Conservation (phyloP, 2,113 vertebrate genomes). For the Trogon surrucura region DNA sequence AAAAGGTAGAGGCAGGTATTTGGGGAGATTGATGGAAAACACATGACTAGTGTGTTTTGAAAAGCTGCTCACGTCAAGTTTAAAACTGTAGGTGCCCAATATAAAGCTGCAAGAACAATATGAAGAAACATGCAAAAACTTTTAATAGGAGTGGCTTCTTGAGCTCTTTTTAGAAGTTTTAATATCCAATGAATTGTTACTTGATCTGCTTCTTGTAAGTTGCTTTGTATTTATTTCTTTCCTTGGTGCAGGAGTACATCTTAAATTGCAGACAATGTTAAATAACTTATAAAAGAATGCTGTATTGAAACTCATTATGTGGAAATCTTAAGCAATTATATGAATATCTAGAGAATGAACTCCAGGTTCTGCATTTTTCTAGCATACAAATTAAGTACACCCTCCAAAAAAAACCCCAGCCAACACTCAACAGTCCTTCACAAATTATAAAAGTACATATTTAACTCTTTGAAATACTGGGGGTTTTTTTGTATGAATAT, state of each 20-base stretch:
- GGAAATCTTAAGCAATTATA: not conserved
- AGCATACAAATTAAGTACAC: not conserved
- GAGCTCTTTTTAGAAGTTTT: not conserved
- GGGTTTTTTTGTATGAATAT: not conserved
- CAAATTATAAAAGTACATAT: not conserved
- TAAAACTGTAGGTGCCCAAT: not conserved
- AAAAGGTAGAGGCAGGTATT: not conserved
- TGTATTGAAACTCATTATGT: not conserved
- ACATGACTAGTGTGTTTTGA: not conserved
- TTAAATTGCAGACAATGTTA: not conserved
- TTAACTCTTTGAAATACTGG: not conserved
- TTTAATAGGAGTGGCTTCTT: not conserved
- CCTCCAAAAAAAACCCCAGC: not conserved
- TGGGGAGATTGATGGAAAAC: not conserved
- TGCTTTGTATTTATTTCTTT: not conserved
- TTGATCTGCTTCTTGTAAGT: not conserved
- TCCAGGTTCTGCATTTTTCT: not conserved
- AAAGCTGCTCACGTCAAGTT: not conserved
- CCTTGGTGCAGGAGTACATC: not conserved
- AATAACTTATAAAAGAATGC: not conserved
- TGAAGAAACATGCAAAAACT: not conserved
- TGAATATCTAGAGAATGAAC: not conserved
- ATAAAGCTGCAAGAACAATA: not conserved
- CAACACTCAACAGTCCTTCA: not conserved
- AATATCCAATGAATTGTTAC: not conserved